Percentiles rank a stretch among this genome's conserved stretches.
Evolutionary conservation across 2,888 invertebrate species (phyloP).

Genomic region (Drosophila fulvimacula): DNA sequence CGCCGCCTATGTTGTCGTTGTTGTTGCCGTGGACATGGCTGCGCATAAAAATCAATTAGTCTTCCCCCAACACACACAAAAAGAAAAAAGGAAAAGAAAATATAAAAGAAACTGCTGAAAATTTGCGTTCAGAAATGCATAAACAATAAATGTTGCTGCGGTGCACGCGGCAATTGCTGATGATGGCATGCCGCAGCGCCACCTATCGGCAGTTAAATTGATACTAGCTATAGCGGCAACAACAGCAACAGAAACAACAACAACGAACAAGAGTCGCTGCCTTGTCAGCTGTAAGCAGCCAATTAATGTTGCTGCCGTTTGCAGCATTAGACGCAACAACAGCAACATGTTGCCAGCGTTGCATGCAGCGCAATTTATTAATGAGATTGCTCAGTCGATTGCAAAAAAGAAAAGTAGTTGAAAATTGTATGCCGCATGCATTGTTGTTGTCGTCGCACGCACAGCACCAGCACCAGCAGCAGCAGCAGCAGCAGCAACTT

Average conservation of each 20-base stretch:
- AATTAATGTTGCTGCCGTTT: constrained; percentile 73
- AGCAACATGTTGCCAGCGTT: constrained; percentile 64
- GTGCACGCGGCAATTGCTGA: constrained; percentile 41
- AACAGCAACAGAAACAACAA: constrained; percentile 41
- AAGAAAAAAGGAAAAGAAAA: background rate
- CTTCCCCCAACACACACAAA: constrained; percentile 14
- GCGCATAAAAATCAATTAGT: constrained; percentile 75
- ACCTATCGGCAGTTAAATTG: constrained; percentile 79
- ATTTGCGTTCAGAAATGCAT: constrained; percentile 44
- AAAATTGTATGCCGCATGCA: too few relatives aligned
- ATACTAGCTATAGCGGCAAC: constrained; percentile 40
- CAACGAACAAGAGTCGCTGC: constrained; percentile 38
- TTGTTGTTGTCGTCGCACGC: constrained; percentile 61
- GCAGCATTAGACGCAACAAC: constrained; percentile 30
- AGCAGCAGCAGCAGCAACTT: constrained; percentile 14
- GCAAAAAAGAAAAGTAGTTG: constrained; percentile 36
- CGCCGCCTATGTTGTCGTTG: constrained; percentile 62
- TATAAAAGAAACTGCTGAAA: constrained; percentile 29
- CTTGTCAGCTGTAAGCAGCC: constrained; percentile 75
- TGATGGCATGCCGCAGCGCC: constrained; percentile 77
- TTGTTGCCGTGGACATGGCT: constrained; percentile 40
- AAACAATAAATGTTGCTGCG: constrained; percentile 67
- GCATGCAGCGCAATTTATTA: constrained; percentile 84
- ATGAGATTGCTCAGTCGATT: constrained; percentile 83
- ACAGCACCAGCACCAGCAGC: constrained; percentile 15